Evolutionary conservation across 1,140 invertebrate species (phyloP).

Genomic region (Halotydeus destructor): DNA sequence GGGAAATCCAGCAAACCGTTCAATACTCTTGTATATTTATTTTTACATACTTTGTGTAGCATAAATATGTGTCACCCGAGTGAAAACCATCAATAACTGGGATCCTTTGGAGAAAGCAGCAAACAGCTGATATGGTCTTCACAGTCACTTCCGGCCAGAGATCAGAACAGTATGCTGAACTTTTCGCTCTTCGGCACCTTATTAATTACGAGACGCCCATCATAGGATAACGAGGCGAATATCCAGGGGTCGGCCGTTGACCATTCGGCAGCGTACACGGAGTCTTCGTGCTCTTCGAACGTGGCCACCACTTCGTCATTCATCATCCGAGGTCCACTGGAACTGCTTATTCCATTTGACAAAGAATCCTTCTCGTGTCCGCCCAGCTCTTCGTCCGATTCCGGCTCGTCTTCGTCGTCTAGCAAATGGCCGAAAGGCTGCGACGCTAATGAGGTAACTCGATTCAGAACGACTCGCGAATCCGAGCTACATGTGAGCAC

Average conservation of each 20-base stretch:
- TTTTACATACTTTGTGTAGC: no score
- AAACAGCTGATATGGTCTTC: no score
- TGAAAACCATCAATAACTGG: no score
- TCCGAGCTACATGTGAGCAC: slow-evolving; percentile 87
- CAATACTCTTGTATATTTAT: no score
- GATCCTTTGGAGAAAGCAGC: no score
- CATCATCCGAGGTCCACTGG: background rate
- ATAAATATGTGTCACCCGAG: no score
- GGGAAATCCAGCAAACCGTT: no score
- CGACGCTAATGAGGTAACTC: slow-evolving; percentile 64
- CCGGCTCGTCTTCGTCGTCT: slow-evolving; percentile 26
- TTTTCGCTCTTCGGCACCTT: slow-evolving; percentile 76
- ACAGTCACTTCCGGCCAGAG: no score
- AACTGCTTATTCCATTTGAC: slow-evolving; percentile 2
- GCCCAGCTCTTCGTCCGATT: background rate
- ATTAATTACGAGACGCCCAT: slow-evolving; percentile 77
- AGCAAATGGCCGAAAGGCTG: slow-evolving; percentile 41
- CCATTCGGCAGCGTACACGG: slow-evolving; percentile 92
- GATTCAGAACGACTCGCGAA: slow-evolving; percentile 64
- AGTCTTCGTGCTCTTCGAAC: slow-evolving; percentile 94
- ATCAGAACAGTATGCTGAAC: slow-evolving; percentile 37
- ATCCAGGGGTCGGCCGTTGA: slow-evolving; percentile 91
- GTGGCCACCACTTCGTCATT: slow-evolving; percentile 58
- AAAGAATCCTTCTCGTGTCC: background rate
- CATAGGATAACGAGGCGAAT: slow-evolving; percentile 89